phyloP scores from a whole-genome alignment of 2,113 vertebrate genomes.

The Apodemus speciosus region DNA sequence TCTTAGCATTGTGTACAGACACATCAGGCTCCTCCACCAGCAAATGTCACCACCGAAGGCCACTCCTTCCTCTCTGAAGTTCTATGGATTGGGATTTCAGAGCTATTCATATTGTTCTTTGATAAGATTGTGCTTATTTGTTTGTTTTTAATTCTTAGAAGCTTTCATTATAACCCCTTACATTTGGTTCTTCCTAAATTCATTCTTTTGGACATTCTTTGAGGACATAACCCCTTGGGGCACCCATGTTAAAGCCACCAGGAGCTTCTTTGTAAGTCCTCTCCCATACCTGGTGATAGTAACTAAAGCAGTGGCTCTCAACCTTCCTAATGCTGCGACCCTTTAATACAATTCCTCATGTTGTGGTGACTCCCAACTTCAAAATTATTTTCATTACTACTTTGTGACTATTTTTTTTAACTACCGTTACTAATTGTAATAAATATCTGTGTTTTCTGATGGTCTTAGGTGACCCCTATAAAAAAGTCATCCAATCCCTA shows the following conservation, averaged over 20 bases:
- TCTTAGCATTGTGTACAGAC: neutral
- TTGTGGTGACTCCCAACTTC: neutral
- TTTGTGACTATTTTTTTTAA: neutral
- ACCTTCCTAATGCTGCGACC: neutral
- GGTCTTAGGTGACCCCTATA: neutral
- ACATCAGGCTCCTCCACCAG: too few species aligned
- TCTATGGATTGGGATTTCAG: neutral
- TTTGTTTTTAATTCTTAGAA: constrained; percentile 15
- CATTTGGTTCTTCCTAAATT: neutral
- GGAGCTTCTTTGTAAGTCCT: neutral
- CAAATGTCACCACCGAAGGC: neutral
- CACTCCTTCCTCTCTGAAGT: neutral
- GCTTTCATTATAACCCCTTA: neutral
- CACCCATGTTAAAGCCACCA: neutral
- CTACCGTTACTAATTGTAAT: neutral
- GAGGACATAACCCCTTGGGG: neutral
- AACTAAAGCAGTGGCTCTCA: neutral
- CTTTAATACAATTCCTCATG: neutral
- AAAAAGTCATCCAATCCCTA: neutral
- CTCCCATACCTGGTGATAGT: neutral
- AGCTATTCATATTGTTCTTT: neutral
- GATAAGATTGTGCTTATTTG: neutral
- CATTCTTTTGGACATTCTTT: neutral
- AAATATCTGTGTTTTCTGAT: neutral
- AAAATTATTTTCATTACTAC: neutral